A percentile compares a stretch with the other conserved stretches of the same genome.
Conservation (phyloP, 2,888 invertebrate genomes). For the Chloromyia formosa region DNA sequence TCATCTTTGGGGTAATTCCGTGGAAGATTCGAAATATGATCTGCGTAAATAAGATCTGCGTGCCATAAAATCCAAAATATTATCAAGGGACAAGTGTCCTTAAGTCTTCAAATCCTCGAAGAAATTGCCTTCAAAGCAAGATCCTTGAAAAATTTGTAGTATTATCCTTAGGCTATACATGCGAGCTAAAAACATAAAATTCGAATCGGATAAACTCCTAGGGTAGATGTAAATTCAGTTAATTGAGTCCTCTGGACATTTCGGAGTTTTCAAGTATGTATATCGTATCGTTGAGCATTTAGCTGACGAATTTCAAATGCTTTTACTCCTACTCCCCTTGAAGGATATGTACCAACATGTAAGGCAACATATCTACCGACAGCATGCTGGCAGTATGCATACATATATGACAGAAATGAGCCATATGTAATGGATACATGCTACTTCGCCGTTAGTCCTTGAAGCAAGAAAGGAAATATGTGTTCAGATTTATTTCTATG, state of each 20-base stretch:
- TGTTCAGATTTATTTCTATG: constrained; percentile 29
- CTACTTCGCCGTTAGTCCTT: background rate
- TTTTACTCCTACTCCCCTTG: background rate
- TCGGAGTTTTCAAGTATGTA: constrained; percentile 44
- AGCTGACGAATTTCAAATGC: background rate
- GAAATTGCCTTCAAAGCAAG: background rate
- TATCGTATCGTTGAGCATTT: constrained; percentile 32
- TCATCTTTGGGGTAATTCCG: too few species aligned
- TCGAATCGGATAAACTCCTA: constrained; percentile 39
- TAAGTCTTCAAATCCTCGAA: background rate
- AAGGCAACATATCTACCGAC: background rate
- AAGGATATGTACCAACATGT: background rate
- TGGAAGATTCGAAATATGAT: too few species aligned
- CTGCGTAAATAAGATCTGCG: background rate
- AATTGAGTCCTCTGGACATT: constrained; percentile 48
- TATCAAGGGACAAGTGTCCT: background rate
- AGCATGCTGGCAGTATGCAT: constrained; percentile 13
- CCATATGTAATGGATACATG: constrained; percentile 5
- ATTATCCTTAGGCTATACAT: constrained; percentile 29
- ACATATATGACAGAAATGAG: constrained; percentile 21
- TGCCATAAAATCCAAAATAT: background rate
- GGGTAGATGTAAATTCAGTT: constrained; percentile 45
- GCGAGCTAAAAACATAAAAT: constrained; percentile 36
- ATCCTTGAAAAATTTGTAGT: background rate
- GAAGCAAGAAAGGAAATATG: background rate